phyloP scores from a whole-genome alignment of 2,797 vertebrate genomes.

The Mareca strepera region DNA sequence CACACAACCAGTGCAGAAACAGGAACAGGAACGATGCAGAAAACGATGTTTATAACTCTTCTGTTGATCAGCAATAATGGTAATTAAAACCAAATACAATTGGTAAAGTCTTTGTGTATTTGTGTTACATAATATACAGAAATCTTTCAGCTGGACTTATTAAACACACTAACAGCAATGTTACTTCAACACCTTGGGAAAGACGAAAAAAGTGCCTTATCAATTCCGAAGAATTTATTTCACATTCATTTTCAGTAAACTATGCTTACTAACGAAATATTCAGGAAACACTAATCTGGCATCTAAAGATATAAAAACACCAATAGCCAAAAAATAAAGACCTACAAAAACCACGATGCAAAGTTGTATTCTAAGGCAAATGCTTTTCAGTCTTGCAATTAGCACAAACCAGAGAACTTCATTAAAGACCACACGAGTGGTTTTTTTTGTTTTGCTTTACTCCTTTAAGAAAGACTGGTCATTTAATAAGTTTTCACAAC shows the following conservation, averaged over 20 bases:
- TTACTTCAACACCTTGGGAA: neutral
- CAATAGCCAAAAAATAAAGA: neutral
- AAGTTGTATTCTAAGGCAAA: neutral
- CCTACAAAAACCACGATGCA: neutral
- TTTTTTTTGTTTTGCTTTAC: neutral
- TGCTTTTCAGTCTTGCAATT: neutral
- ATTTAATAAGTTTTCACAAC: neutral
- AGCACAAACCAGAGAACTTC: neutral
- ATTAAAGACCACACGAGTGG: accelerated
- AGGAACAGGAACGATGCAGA: neutral
- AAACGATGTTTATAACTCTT: neutral
- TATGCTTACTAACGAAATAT: neutral
- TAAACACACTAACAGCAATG: neutral
- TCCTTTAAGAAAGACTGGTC: neutral
- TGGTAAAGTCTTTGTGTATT: neutral
- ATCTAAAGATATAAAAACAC: neutral
- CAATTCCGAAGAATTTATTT: neutral
- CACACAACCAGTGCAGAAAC: neutral
- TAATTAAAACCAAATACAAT: neutral
- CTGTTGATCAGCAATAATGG: neutral
- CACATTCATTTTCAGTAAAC: neutral
- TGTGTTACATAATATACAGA: neutral
- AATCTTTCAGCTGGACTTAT: neutral
- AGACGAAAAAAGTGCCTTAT: neutral
- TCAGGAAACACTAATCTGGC: neutral